Percentiles rank a stretch among this genome's conserved stretches.
These are phyloP conservation scores for Heteronetta atricapilla DNA, from an alignment of 2,113 vertebrate genomes.

Conservation along the genomic window DNA sequence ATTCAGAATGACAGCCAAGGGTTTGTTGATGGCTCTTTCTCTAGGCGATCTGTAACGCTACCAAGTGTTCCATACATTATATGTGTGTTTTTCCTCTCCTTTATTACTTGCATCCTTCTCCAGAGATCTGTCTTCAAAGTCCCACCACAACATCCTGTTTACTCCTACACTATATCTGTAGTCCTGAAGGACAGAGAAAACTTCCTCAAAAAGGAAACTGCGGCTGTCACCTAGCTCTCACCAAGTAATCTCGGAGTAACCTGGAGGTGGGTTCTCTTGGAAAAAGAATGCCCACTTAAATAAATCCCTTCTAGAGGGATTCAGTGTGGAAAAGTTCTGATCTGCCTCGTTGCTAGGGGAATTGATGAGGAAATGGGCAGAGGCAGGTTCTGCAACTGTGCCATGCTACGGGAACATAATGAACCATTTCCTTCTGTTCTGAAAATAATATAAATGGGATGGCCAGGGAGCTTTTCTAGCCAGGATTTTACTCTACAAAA, in stretches of 20 bases:
- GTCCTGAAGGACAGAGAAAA: background rate
- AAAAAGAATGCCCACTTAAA: background rate
- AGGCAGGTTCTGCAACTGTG: background rate
- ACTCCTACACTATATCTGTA: background rate
- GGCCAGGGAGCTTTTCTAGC: constrained; percentile 32
- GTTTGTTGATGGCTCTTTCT: background rate
- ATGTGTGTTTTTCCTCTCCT: background rate
- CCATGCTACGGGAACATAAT: constrained; percentile 24
- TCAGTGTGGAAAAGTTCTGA: background rate
- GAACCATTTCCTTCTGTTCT: constrained; percentile 23
- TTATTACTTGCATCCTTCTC: accelerated
- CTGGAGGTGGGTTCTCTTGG: background rate
- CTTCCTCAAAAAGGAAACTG: background rate
- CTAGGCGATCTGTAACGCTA: background rate
- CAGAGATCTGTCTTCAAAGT: background rate
- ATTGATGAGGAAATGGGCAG: constrained; percentile 25
- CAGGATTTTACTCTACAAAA: constrained; percentile 44
- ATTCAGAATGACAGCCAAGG: background rate
- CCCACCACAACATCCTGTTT: background rate
- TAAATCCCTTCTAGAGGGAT: background rate
- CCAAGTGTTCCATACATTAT: background rate
- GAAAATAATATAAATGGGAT: constrained; percentile 40
- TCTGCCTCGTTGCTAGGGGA: background rate
- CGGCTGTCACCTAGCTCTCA: background rate
- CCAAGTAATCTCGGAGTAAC: background rate